Percentiles rank a stretch among this genome's conserved stretches.
These are phyloP conservation scores for Heliconius congener DNA, from an alignment of 1,140 invertebrate genomes.

Conservation along the genomic window DNA sequence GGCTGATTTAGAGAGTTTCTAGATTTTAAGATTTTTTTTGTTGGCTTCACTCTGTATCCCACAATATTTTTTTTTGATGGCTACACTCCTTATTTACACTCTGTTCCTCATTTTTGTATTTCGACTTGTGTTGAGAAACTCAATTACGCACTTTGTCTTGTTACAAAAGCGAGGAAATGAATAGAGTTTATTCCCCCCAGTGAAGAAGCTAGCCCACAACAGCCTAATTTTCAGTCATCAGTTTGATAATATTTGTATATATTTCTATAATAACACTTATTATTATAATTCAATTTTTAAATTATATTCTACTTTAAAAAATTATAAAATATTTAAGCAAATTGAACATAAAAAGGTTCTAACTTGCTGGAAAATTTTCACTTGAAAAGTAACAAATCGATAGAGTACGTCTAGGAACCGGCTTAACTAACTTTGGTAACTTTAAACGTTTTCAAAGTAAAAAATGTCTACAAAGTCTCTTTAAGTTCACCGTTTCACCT, in stretches of 20 bases:
- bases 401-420: neutral
- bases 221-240: too few relatives aligned
- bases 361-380: neutral
- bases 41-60: neutral
- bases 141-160: too few relatives aligned
- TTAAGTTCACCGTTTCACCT: neutral
- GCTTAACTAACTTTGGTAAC: constrained; percentile 8
- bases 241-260: neutral
- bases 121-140: too few relatives aligned
- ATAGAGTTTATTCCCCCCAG: too few relatives aligned
- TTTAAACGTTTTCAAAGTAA: constrained; percentile 1
- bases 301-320: too few relatives aligned
- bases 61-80: neutral
- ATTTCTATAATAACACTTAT: too few relatives aligned
- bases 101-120: too few relatives aligned
- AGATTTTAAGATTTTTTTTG: neutral
- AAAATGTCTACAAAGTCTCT: neutral
- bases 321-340: neutral
- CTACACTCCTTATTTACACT: too few relatives aligned
- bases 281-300: too few relatives aligned
- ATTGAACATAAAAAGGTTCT: neutral
- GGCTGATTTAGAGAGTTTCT: neutral
- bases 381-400: constrained; percentile 1
- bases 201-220: too few relatives aligned
- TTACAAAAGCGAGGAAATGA: too few relatives aligned